Evolutionary conservation across 2,888 invertebrate species (phyloP).

Genomic region (Ochropleura leucogaster): DNA sequence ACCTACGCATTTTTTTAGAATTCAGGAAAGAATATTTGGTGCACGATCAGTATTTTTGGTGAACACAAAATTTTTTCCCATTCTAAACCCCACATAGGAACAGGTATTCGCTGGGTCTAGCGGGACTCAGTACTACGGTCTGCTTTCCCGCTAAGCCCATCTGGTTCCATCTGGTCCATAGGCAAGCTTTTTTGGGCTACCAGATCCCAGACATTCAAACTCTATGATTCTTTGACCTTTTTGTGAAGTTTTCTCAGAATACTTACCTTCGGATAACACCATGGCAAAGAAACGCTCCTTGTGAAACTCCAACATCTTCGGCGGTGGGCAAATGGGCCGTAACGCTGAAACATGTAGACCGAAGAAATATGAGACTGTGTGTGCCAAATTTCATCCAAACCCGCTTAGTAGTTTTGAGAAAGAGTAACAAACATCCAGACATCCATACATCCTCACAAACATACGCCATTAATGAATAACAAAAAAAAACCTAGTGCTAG

Average conservation of each 20-base stretch:
- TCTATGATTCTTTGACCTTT: neutral
- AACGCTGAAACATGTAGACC: constrained; percentile 48
- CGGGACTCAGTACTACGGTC: neutral
- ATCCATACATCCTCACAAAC: too few relatives aligned
- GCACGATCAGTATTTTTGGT: too few relatives aligned
- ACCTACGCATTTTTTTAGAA: too few relatives aligned
- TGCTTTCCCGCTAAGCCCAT: neutral
- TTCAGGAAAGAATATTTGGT: too few relatives aligned
- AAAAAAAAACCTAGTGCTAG: too few relatives aligned
- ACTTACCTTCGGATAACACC: constrained; percentile 62
- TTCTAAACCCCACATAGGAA: too few relatives aligned
- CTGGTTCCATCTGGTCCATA: neutral
- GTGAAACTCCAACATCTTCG: constrained; percentile 43
- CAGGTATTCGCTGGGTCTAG: neutral
- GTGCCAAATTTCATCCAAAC: too few relatives aligned
- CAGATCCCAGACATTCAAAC: neutral
- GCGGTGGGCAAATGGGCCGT: constrained; percentile 73
- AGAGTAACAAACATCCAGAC: too few relatives aligned
- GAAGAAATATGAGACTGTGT: too few relatives aligned
- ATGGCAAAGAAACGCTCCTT: constrained; percentile 63
- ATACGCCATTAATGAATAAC: too few relatives aligned
- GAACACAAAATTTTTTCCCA: too few relatives aligned
- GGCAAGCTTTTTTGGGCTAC: neutral
- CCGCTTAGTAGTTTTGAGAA: too few relatives aligned
- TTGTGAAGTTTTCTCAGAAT: neutral